Evolutionary conservation across 2,888 invertebrate genomes (phyloP), one percentile per base, ranked within the genome.

Genomic region (Dyspetes luteomarginatus): DNA sequence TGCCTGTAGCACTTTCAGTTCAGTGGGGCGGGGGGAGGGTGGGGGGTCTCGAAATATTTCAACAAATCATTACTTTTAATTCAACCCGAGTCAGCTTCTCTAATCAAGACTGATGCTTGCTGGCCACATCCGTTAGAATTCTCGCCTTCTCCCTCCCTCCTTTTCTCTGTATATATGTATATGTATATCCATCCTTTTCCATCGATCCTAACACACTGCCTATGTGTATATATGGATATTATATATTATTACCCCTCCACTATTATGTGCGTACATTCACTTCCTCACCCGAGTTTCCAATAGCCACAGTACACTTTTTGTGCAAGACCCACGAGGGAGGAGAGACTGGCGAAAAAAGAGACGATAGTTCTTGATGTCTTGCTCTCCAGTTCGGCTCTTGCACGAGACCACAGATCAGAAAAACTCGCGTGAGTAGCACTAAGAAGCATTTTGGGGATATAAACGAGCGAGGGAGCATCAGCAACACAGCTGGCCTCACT

Each of bases 51-150:
- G 62, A 89, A 91, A 91, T 90, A 91, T 91, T 91, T 91, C 91
- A 91, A 91, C 92, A 91, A 91, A 92, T 91, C 92, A 91, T 91
- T 92, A 91, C 91, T 92, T 91, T 92, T 92, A 92, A 92, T 92
- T 92, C 91, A 89, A 50, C 89, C 86, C 87, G 87, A 79, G 78
- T 82, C 72, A 64, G 73, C 86, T 86, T 85, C 87, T 85, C 88
- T 88, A 88, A 88, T 89, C 86, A 89, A 89, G 89, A 89, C 88
- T 87, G 88, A 89, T 89, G 89, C 84, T 83, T 64, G 69, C 50
- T 41, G 41, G 67, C 48, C 74, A 65, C 74, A 71, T 79, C 69
- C 79, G 69, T 60, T 45, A 72, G 43, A 52, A 60, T 9, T 52
- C 24, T 17, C 58, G 30, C 36, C 48, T 48, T 65, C 56, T 69